Conservation (phyloP, 2,888 invertebrate species). For the Napeogenes sylphis region DNA sequence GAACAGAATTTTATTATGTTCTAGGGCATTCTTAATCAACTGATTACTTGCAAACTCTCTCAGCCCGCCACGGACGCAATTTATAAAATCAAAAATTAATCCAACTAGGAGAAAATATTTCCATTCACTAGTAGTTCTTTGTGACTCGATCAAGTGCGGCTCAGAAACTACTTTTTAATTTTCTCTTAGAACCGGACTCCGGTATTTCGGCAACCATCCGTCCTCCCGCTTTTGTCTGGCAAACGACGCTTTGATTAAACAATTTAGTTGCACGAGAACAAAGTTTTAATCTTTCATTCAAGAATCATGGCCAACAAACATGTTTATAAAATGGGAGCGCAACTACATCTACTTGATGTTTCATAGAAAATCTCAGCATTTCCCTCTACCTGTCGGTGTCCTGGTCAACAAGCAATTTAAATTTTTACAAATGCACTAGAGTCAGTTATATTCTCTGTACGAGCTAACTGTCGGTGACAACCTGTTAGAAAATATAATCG, state of each 20-base stretch:
- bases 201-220: conserved; percentile 13
- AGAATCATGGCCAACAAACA: conserved; percentile 16
- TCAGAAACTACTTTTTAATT: conserved; percentile 16
- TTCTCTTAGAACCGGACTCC: conserved; percentile 10
- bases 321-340: conserved; percentile 18
- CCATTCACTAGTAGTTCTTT: conserved; percentile 8
- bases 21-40: no score
- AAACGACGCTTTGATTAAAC: conserved; percentile 35
- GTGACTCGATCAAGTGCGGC: conserved; percentile 5
- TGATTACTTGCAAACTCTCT: no score
- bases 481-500: no score
- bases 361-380: conserved; percentile 22
- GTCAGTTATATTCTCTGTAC: no score
- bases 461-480: no score
- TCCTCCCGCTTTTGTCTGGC: conserved; percentile 23
- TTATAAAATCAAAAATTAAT: background rate
- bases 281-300: conserved; percentile 36
- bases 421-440: no score
- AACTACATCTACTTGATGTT: conserved; percentile 22
- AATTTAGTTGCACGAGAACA: conserved; percentile 33
- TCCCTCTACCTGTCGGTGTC: background rate
- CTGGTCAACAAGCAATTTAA: no score
- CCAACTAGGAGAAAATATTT: conserved; percentile 6
- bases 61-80: background rate
- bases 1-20: no score